Evolutionary conservation across 2,888 invertebrate species (phyloP).

Genomic region (Odontocolon sp.): DNA sequence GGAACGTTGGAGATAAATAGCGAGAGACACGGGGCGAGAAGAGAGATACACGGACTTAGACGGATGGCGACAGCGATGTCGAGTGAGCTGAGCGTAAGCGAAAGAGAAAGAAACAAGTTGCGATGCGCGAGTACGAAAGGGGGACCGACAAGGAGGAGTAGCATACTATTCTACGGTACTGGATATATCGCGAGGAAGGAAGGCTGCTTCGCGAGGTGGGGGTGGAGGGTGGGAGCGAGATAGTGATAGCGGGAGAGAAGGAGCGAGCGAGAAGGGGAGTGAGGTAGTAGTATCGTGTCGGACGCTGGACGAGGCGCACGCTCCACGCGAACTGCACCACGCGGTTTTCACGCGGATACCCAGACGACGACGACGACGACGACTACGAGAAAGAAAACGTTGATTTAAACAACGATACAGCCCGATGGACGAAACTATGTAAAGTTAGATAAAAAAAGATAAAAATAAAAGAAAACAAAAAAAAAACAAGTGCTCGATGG

Average conservation of each 20-base stretch:
- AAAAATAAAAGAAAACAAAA: background rate
- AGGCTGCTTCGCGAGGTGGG: conserved; percentile 50
- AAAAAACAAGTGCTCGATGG: background rate
- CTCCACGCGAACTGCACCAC: conserved; percentile 74
- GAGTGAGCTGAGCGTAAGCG: conserved; percentile 34
- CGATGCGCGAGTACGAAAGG: conserved; percentile 48
- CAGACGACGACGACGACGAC: too few species aligned
- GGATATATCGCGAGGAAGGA: conserved; percentile 41
- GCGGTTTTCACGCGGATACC: conserved; percentile 68
- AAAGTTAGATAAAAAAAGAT: background rate
- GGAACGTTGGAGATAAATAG: conserved; percentile 47
- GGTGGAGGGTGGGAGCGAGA: conserved; percentile 59
- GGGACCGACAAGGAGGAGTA: conserved; percentile 4
- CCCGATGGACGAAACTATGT: too few species aligned
- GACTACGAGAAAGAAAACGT: background rate
- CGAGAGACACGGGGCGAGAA: conserved; percentile 41
- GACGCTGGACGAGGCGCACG: conserved; percentile 80
- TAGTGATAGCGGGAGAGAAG: conserved; percentile 69
- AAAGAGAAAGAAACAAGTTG: conserved; percentile 36
- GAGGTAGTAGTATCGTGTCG: conserved; percentile 79
- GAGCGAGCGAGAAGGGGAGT: conserved; percentile 72
- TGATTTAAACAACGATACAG: background rate
- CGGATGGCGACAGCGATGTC: conserved; percentile 45
- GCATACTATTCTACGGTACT: conserved; percentile 33
- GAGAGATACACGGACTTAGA: conserved; percentile 48